Base-by-base conservation (phyloP, 2,113 vertebrate genomes). In the Percopsis transmontana region DNA sequence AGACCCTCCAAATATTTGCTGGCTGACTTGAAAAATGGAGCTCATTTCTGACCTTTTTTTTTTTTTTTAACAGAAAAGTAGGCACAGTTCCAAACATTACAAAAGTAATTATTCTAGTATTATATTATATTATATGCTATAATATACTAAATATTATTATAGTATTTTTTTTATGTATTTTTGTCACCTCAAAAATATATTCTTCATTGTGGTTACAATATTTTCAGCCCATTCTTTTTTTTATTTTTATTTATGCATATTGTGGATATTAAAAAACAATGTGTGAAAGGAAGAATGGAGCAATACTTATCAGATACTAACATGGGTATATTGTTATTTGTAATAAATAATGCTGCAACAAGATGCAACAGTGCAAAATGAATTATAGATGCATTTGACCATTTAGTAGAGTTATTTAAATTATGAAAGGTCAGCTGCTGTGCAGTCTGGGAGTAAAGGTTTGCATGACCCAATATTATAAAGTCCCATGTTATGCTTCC, bases 41-140 rank as follows among this genome's bases (percentile, higher is more conserved):
- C 73, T 80, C 63, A 62, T 86, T 89, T 85, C 41, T 79, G 69
- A 77, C 51, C 63, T 73, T 84, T 83, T 80, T 85, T 73, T 84
- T 83, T 80, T 85, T 41, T 38, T 19, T 38, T 33, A 1, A 14
- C 11, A 24, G 52, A 41, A 59, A 54, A 53, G 13, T 23, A 50
- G 44, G 45, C 53, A 63, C 15, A 57, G 23, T 67, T 61, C 41
- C 58, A 27, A 57, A n/a, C 33, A 2, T 10, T 1, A 48, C n/a
- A 16, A 2, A 16, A 48, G n/a, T 18, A 0, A 48, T 16, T 15
- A 48, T 48, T 48, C 11, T 23, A 12, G 7, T 50, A 50, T n/a
- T n/a, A n/a, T 1, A 50, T 7, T 10, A 51, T 8, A 20, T 11
- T 7, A 51, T 20, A 44, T 9, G 10, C 12, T 33, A n/a, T n/a